Conservation (phyloP, 2,888 invertebrate species). For the Carterocephalus palaemon region DNA sequence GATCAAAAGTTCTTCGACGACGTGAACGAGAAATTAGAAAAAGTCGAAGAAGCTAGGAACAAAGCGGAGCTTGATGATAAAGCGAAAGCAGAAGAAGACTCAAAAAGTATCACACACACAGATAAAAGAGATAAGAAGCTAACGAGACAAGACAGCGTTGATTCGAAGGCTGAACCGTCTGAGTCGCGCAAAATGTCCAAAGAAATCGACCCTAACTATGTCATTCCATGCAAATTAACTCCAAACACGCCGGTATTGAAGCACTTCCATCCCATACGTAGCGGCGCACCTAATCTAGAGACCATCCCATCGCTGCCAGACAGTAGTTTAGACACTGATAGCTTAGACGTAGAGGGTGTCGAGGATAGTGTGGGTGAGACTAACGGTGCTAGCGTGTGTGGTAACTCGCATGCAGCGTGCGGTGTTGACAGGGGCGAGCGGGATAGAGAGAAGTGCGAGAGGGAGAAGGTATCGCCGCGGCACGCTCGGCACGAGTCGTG, state of each 20-base stretch:
- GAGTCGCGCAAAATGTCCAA: slow-evolving; percentile 61
- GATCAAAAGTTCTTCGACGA: slow-evolving; percentile 63
- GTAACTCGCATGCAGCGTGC: slow-evolving; percentile 78
- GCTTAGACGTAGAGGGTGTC: slow-evolving; percentile 54
- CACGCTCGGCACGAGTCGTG: slow-evolving; percentile 78
- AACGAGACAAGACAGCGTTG: slow-evolving; percentile 59
- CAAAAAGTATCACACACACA: slow-evolving; percentile 11
- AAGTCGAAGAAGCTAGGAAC: slow-evolving; percentile 51
- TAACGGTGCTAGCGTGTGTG: slow-evolving; percentile 75
- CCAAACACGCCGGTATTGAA: slow-evolving; percentile 51
- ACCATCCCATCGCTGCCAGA: slow-evolving; percentile 70
- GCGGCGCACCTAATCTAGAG: slow-evolving; percentile 55
- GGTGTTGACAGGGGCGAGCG: slow-evolving; percentile 65
- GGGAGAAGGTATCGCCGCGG: slow-evolving; percentile 57
- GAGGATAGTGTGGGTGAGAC: slow-evolving; percentile 38
- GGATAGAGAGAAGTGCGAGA: slow-evolving; percentile 51
- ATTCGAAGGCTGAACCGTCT: slow-evolving; percentile 43
- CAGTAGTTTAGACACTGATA: slow-evolving; percentile 54
- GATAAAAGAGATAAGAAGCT: slow-evolving; percentile 46
- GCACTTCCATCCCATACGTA: slow-evolving; percentile 62
- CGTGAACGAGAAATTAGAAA: slow-evolving; percentile 59
- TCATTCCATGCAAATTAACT: slow-evolving; percentile 47
- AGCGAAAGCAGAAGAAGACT: slow-evolving; percentile 18
- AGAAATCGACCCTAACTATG: slow-evolving; percentile 42
- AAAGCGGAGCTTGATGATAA: slow-evolving; percentile 26